Percentiles rank a stretch among this genome's conserved stretches.
Conservation (phyloP, 2,113 vertebrate species). For the Synchiropus splendidus region DNA sequence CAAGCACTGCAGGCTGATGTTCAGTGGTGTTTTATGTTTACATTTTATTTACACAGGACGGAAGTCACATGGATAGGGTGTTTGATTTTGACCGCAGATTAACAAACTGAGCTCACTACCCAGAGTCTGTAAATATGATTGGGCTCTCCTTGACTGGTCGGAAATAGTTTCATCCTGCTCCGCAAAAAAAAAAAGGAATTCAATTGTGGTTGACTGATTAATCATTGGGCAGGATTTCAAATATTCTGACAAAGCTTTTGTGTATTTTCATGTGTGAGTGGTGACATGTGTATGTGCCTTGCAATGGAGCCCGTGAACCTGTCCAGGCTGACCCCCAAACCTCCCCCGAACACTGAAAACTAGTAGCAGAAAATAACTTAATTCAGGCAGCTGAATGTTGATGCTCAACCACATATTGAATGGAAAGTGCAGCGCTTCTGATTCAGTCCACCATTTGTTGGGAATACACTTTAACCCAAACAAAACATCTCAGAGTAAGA, state of each 20-base stretch:
- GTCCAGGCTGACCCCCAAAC: no score
- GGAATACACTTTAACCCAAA: constrained; percentile 32
- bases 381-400: not conserved
- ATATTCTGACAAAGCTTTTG: no score
- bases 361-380: no score
- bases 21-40: constrained; percentile 11
- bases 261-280: no score
- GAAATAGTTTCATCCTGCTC: constrained; percentile 26
- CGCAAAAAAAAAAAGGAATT: constrained; percentile 20
- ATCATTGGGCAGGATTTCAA: constrained; percentile 1
- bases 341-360: no score
- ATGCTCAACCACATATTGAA: constrained; percentile 28
- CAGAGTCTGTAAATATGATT: not conserved
- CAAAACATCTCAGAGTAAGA: constrained; percentile 3
- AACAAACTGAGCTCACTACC: no score
- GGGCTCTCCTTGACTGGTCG: constrained; percentile 39
- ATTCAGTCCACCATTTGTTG: constrained; percentile 3
- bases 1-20: constrained; percentile 9
- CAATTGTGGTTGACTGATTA: constrained; percentile 25
- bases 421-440: constrained; percentile 19
- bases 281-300: no score
- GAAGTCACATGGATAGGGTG: constrained; percentile 23
- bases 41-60: constrained; percentile 45
- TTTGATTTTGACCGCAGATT: constrained; percentile 13
- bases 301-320: no score